These are phyloP conservation scores for Habroteleia sp. DNA, from an alignment of 2,888 invertebrate species.

Conservation along the genomic window DNA sequence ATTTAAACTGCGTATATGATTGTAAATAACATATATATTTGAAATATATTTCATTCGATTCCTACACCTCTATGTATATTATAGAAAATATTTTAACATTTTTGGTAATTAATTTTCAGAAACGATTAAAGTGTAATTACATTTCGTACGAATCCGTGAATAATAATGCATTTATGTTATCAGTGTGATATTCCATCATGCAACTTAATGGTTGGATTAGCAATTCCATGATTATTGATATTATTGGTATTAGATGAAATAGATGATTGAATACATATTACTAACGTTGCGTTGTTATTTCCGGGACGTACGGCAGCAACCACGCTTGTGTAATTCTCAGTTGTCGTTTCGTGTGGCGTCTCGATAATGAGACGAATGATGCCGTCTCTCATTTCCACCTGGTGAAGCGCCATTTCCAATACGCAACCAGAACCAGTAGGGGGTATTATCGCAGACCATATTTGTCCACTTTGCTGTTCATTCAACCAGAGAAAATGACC, in stretches of 20 bases:
- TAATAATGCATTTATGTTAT: too few species aligned
- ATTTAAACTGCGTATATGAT: too few species aligned
- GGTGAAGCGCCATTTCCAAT: slow-evolving; percentile 80
- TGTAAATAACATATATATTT: too few species aligned
- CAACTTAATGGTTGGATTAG: too few species aligned
- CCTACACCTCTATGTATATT: too few species aligned
- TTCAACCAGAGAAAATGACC: slow-evolving; percentile 89
- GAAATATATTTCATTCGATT: too few species aligned
- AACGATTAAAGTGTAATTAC: too few species aligned
- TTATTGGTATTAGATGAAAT: slow-evolving; percentile 13
- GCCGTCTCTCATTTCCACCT: slow-evolving; percentile 81
- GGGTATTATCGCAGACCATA: slow-evolving; percentile 78
- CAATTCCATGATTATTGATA: too few species aligned
- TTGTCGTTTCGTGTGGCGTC: slow-evolving; percentile 73
- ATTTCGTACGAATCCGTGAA: too few species aligned
- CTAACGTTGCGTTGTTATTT: slow-evolving; percentile 79
- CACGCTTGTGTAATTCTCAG: slow-evolving; percentile 75
- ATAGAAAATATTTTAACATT: too few species aligned
- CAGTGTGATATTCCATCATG: too few species aligned
- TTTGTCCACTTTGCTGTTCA: slow-evolving; percentile 73
- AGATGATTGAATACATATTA: slow-evolving; percentile 57
- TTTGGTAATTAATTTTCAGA: too few species aligned
- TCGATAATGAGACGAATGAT: slow-evolving; percentile 80
- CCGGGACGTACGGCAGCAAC: slow-evolving; percentile 79
- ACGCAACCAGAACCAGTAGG: slow-evolving; percentile 79